Evolutionary conservation across 2,797 vertebrate genomes (phyloP).

Genomic region (Acipenser oxyrinchus): DNA sequence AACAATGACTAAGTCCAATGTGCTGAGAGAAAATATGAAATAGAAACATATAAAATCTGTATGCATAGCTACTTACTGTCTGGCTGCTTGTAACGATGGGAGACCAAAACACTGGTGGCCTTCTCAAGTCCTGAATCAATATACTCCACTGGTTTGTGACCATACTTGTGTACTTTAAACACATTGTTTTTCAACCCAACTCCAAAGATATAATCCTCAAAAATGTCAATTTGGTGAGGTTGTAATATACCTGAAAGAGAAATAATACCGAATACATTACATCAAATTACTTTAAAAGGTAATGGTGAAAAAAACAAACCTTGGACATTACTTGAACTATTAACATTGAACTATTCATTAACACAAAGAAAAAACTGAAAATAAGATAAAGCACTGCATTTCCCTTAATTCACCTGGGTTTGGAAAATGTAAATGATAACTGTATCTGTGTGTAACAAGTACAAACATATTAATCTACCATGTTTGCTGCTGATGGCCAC

Average conservation of each 20-base stretch:
- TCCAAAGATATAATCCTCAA: slow-evolving; percentile 96
- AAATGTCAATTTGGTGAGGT: slow-evolving; percentile 90
- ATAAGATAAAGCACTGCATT: background rate
- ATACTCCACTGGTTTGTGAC: slow-evolving; percentile 69
- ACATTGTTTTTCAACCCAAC: slow-evolving; percentile 84
- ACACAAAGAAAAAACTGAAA: no score
- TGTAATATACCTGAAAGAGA: slow-evolving; percentile 75
- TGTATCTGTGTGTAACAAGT: background rate
- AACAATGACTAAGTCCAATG: no score
- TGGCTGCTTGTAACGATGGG: slow-evolving; percentile 89
- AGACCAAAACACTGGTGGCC: slow-evolving; percentile 82
- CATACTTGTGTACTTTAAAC: slow-evolving; percentile 90
- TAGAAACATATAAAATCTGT: no score
- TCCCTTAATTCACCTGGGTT: background rate
- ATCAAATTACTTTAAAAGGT: background rate
- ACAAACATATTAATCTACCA: slow-evolving; percentile 55
- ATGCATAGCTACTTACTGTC: slow-evolving; percentile 67
- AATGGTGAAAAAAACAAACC: background rate
- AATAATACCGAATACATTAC: slow-evolving; percentile 8
- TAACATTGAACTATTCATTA: background rate
- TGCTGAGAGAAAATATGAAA: no score
- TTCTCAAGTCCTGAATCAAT: slow-evolving; percentile 77
- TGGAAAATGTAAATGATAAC: background rate
- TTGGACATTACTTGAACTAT: background rate
- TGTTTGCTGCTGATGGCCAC: slow-evolving; percentile 80